Conservation (phyloP, 2,888 invertebrate genomes). For the Lepidocyrtinus sp. region DNA sequence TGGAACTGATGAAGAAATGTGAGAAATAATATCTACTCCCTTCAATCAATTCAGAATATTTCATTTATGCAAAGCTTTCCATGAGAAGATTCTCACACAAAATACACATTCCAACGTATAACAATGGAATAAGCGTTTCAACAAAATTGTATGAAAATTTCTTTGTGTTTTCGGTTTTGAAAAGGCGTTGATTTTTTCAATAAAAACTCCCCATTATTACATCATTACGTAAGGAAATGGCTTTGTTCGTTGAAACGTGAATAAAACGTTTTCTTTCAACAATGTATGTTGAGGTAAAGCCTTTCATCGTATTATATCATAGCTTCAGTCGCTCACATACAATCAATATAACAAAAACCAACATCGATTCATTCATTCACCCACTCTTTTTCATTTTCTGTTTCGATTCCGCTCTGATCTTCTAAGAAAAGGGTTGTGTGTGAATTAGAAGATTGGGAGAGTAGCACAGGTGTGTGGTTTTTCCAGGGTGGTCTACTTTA, state of each 20-base stretch:
- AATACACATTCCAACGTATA: too few species aligned
- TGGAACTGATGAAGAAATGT: too few species aligned
- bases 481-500: slow-evolving; percentile 67
- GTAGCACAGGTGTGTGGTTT: slow-evolving; percentile 67
- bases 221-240: background rate
- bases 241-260: background rate
- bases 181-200: slow-evolving; percentile 35
- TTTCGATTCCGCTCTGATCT: background rate
- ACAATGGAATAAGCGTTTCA: too few species aligned
- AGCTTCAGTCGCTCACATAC: background rate
- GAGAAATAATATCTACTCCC: too few species aligned
- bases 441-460: slow-evolving; percentile 26
- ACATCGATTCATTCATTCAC: background rate
- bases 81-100: too few species aligned
- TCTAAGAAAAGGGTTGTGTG: too few species aligned
- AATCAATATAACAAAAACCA: background rate
- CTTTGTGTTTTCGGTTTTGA: background rate
- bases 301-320: background rate
- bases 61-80: too few species aligned
- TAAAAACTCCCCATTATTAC: background rate
- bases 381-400: background rate
- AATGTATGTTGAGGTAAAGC: background rate
- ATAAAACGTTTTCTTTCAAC: background rate
- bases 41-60: too few species aligned
- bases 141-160: background rate